A percentile compares a stretch with the other conserved stretches of the same genome.
Conservation (phyloP, 2,113 vertebrate species). For the Drymodes brunneopygia region DNA sequence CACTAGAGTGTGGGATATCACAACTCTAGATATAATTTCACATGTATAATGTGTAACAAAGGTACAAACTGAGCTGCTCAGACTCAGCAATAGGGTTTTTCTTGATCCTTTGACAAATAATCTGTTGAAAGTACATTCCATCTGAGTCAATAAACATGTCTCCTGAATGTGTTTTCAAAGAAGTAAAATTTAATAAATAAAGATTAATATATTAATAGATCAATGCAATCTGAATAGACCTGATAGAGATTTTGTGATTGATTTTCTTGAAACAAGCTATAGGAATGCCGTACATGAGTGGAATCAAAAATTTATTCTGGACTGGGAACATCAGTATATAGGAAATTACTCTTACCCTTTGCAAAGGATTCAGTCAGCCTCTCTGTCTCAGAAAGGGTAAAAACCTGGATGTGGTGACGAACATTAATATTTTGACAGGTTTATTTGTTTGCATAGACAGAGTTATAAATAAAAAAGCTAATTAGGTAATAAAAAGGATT, state of each 20-base stretch:
- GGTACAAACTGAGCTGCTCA: neutral
- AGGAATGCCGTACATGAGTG: neutral
- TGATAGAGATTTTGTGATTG: neutral
- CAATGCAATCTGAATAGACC: neutral
- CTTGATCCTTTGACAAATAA: neutral
- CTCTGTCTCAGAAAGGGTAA: neutral
- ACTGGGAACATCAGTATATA: neutral
- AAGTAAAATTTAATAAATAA: neutral
- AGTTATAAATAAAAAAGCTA: neutral
- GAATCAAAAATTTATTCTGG: neutral
- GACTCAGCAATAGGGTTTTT: neutral
- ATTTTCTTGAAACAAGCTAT: neutral
- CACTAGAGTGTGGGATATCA: neutral
- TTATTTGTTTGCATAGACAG: neutral
- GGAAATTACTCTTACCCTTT: neutral
- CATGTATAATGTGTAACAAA: neutral
- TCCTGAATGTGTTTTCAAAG: neutral
- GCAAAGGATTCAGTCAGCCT: neutral
- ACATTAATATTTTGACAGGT: neutral
- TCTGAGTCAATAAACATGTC: neutral
- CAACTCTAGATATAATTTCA: neutral
- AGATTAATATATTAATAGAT: neutral
- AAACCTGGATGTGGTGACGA: neutral
- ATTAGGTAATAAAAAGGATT: neutral
- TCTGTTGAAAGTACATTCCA: neutral